Conservation (phyloP, 2,113 vertebrate genomes). For the Rhinoderma darwinii region DNA sequence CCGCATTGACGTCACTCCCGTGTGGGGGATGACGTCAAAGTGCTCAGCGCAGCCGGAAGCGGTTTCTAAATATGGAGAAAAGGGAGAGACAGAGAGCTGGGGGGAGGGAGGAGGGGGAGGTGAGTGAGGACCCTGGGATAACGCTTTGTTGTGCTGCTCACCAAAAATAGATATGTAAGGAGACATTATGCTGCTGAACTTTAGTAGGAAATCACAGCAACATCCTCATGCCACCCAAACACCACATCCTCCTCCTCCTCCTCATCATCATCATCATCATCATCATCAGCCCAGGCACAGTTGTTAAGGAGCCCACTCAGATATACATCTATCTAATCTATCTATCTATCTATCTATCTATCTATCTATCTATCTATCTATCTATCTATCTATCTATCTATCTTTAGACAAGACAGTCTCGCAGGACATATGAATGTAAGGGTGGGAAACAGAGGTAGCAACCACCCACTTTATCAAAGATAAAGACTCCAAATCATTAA, state of each 20-base stretch:
- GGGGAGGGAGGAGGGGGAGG: neutral
- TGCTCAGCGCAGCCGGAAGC: conserved; percentile 52
- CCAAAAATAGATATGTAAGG: conserved; percentile 42
- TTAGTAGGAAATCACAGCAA: conserved; percentile 32
- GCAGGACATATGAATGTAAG: too few relatives aligned
- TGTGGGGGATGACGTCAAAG: conserved; percentile 58
- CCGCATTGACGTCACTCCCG: conserved; percentile 55
- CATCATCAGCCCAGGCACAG: neutral
- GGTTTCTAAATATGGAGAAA: conserved; percentile 51
- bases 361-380: conserved; percentile 16
- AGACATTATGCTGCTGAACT: conserved; percentile 36
- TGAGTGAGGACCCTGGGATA: conserved; percentile 2
- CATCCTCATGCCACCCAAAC: conserved; percentile 15
- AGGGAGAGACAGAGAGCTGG: conserved; percentile 11
- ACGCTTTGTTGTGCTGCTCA: conserved; percentile 19
- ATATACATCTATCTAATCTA: neutral
- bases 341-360: neutral
- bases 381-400: neutral
- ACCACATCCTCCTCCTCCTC: too few relatives aligned
- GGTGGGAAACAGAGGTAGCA: too few relatives aligned
- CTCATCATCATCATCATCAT: too few relatives aligned
- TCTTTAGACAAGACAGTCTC: too few relatives aligned
- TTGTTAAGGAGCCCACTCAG: neutral
- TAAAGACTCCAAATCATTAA: too few relatives aligned
- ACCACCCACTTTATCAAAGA: too few relatives aligned